phyloP scores from a whole-genome alignment of 2,888 invertebrate genomes.

The Drosophila peninsularis region DNA sequence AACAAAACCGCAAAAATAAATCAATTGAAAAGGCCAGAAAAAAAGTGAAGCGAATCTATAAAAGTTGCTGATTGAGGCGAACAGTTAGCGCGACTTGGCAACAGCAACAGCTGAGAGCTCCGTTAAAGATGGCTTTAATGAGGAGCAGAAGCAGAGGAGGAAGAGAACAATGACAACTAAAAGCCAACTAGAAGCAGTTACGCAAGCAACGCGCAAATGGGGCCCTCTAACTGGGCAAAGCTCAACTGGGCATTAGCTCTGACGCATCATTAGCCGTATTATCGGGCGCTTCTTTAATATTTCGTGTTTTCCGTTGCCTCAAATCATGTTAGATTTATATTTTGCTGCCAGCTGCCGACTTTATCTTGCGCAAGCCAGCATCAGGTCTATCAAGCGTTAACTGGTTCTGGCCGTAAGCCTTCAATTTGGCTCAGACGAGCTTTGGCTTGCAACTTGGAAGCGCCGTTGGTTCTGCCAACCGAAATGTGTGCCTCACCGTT shows the following conservation, averaged over 20 bases:
- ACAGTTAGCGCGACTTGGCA: conserved; percentile 27
- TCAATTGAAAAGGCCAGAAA: neutral
- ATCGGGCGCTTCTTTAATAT: conserved; percentile 60
- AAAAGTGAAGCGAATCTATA: conserved; percentile 16
- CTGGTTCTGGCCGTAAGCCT: conserved; percentile 74
- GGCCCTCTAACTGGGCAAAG: conserved; percentile 44
- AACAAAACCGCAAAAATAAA: conserved; percentile 1
- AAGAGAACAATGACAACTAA: too few species aligned
- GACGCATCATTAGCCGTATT: conserved; percentile 59
- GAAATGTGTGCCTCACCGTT: conserved; percentile 80
- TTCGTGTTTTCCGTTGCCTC: conserved; percentile 76
- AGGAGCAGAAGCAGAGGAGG: conserved; percentile 7
- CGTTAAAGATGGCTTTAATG: conserved; percentile 36
- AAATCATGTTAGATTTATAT: conserved; percentile 79
- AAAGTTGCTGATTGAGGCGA: conserved; percentile 12
- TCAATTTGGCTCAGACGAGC: conserved; percentile 48
- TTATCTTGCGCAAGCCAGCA: conserved; percentile 64
- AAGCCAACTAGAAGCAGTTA: conserved; percentile 15
- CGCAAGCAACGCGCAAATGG: conserved; percentile 37
- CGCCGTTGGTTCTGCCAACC: conserved; percentile 77
- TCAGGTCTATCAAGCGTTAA: conserved; percentile 62
- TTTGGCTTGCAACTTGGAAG: conserved; percentile 57
- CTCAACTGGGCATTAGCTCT: conserved; percentile 26
- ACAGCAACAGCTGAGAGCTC: conserved; percentile 20
- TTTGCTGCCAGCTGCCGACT: conserved; percentile 40